Base-by-base conservation (phyloP, 2,113 vertebrate genomes). In the Coryphaenoides rupestris region DNA sequence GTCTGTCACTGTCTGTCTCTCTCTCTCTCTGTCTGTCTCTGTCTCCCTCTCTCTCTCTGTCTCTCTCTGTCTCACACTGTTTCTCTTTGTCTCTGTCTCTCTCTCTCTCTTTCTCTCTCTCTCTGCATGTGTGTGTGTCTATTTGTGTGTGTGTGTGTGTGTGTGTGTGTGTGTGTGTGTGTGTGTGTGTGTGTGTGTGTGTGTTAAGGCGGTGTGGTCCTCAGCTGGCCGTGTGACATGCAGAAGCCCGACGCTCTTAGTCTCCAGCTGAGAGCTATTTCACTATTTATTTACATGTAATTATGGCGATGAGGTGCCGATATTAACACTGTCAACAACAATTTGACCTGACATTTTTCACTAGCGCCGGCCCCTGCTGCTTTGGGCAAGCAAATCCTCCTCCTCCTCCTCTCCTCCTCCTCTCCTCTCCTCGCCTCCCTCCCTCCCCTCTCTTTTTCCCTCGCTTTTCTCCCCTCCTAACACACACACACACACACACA, bases 281-380 rank as follows among this genome's bases (percentile, higher is more conserved):
- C 94, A 93, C 95, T 96, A 92, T 98, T 96, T 97, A 98, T 99
- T 97, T 98, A 98, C 95, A 97, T 96, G 94, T 95, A 96, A 98
- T 99, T 99, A 99, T 95, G 91, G 92, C 94, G 92, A 95, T 95
- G 95, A 98, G 95, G 94, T 94, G 94, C 93, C 91, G 94, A 96
- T 95, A 99, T 99, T 98, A 99, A 93, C 93, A 94, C 96, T 98
- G 96, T 99, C 96, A 99, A 95, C 93, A 98, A 93, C 94, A 96
- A 98, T 99, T 98, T 98, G 93, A 95, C 93, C 94, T 99, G 96
- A 99, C 96, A 98, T 96, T 96, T 97, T 92, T 98, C 95, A 94
- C 91, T 91, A 81, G 89, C 91, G 89, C 88, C 76, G 82, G 87
- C 91, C 92, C 92, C 93, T 88, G 88, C 93, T 90, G 86, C 78